Base-by-base conservation (phyloP, 2,113 vertebrate genomes). In the Clinocottus analis region DNA sequence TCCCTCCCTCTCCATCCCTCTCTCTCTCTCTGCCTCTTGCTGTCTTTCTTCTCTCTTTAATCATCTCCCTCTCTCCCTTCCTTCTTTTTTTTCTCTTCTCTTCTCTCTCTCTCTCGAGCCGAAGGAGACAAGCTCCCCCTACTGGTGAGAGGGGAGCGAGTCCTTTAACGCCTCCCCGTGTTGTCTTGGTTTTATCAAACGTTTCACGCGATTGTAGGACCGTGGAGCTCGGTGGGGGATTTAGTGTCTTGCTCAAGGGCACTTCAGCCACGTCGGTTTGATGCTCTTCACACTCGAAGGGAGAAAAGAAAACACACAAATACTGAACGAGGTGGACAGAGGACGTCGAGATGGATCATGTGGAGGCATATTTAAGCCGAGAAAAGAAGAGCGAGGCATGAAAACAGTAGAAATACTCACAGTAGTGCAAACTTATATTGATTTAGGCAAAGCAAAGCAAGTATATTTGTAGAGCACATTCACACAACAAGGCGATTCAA, bases 121-220 rank as follows among this genome's bases (percentile, higher is more conserved):
- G 67, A 90, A 91, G 91, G 86, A 93, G 86, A 69, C 76, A 90
- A 83, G 89, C 89, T 70, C 92, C 92, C 90, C 80, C 92, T 93
- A 87, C 89, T 77, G 92, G 90, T n/a, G 14, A 84, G 69, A 64
- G 60, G 69, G 43, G 35, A 23, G 49, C 39, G 47, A n/a, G n/a
- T 29, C 72, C 53, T 77, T 43, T 47, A 17, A 59, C 25, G 64
- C 35, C 61, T 13, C 10, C 37, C 14, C n/a, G 8, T 55, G 49
- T 49, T 59, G 17, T 29, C 6, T 5, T 2, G 12, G 23, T 47
- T 33, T 62, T 7, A 43, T 63, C 19, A 9, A 7, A 23, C 31
- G 27, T 35, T 2, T 27, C 16, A 35, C 37, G 7, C 2, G 1
- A 21, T 43, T 5, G 41, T 16, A 33, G 23, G 8, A 59, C 56